Base-by-base conservation (phyloP, 2,888 invertebrate genomes). In the Nephrotoma flavescens region DNA sequence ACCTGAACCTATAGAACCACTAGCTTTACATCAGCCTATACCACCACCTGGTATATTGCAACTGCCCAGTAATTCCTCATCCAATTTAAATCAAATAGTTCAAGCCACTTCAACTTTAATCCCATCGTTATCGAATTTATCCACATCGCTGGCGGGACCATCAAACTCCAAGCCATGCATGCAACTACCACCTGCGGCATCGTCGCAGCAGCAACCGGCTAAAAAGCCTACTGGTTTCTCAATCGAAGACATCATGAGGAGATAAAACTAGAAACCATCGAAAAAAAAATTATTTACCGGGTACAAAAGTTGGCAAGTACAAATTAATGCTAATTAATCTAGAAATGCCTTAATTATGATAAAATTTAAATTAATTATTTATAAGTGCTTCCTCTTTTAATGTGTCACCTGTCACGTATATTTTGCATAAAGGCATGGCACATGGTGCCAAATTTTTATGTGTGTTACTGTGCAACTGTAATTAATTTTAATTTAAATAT, bases 201-300 rank as follows among this genome's bases (percentile, higher is more conserved):
- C 7, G 4, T 93, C 93, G 11, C 92, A 93, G 42, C 93, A 93
- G 31, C 94, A 94, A 87, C 93, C 93, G 83, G 94, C 94, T 9
- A 93, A 95, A 88, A 95, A 96, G 89, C 52, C 52, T 19, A 96
- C 96, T 90, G 97, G 97, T 19, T 97, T 97, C 91, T 97, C 96
- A 90, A 97, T 97, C 92, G 97, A 96, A 90, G 97, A 97, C 89
- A 97, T 97, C 89, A 97, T 97, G 97, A 94, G 97, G 90, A 96
- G 96, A 91, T 96, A 93, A 93, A 41, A 41, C 7, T 85, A 9
- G 11, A 83, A 83, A 83, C n/a, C n/a, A 41, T 41, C 7, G 52
- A 15, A 57, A n/a, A 52, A n/a, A 15, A 52, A 57, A 15, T 57
- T 19, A 57, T 5, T n/a, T 57, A 57, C 52, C 15, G 52, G 52